Evolutionary conservation across 1,140 invertebrate species (phyloP), one percentile per base, ranked within the genome.

Genomic region (Drosophila sulfurigaster): DNA sequence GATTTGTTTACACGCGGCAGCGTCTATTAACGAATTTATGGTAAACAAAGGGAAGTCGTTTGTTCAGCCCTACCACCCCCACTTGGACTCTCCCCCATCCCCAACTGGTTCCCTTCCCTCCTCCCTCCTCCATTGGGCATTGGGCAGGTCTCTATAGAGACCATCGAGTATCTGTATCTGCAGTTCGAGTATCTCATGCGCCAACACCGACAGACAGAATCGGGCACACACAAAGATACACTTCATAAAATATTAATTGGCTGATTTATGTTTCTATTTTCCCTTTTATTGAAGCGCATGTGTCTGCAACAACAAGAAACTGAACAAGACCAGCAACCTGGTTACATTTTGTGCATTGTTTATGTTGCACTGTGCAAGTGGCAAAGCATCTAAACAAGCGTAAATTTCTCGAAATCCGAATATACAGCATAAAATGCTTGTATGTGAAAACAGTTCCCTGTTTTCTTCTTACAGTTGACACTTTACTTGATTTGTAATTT

Each of bases 1-100:
- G 85, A 89, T 89, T 89, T 89, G 85, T 89, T 89, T 89, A 89
- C 85, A 89, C 86, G 78, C 81, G 85, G 85, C 85, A 89, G 85
- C 85, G 81, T 90, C 86, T 89, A 89, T 89, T 89, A 89, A 90
- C 81, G 81, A 89, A 89, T 89, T 89, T 89, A 89, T 89, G 86
- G 81, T 89, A 89, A 89, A 89, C 85, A 89, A 89, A 89, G 85
- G 85, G 85, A 89, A 89, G 85, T 89, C 85, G 81, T 89, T 89
- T 90, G 75, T 88, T 88, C 86, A 66, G 69, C 62, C 71, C 68
- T 74, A 35, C 59, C 46, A 56, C 38, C 43, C 35, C 51, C 10
- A 6, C 52, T 15, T 48, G 1, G 10, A 32, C 13, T 59, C 56
- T 35, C 20, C 38, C 43, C 35, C 45, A 16, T 51, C 32, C 32